Base-by-base conservation (phyloP, 2,888 invertebrate genomes). In the Melipona bicolor region DNA sequence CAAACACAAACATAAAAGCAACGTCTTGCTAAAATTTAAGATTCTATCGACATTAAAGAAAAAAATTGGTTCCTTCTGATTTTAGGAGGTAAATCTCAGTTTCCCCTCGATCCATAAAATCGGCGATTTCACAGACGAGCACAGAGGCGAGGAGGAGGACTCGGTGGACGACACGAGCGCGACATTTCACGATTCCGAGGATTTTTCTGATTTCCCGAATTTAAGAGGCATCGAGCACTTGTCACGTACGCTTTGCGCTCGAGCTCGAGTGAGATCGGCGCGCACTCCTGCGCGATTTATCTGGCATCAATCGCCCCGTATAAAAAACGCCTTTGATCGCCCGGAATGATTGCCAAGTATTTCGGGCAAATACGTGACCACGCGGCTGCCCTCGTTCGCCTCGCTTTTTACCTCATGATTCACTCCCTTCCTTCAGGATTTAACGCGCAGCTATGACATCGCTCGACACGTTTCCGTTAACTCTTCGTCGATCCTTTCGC, bases 141-240 rank as follows among this genome's bases (percentile, higher is more conserved):
- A 24, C 70, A 62, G 17, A 61, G 50, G 32, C n/a, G 49, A 43
- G 56, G 78, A 49, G 21, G 21, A 54, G 17, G 49, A 59, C 59
- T 74, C 32, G n/a, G 43, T 59, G 65, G 74, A 19, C 50, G 65
- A 54, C 19, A 9, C 43, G 43, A 43, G n/a, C 21, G 61, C 50
- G 49, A 17, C 69, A 73, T 81, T 77, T 69, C 24, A 69, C 73
- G 27, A 17, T 17, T n/a, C n/a, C 73, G 62, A 49, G 49, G 36
- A 70, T 73, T 69, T 73, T 69, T 56, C 73, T 73, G 81, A 79
- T 69, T 69, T 50, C 56, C 77, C 56, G 59, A 79, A 78, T 79
- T 73, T 78, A 78, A 69, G 64, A 49, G 78, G 15, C 32, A 52
- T 49, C n/a, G 64, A 54, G 36, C 13, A 61, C 49, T 72, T 54